Conservation (phyloP, 2,113 vertebrate genomes). For the Trochalopteron elliotii region DNA sequence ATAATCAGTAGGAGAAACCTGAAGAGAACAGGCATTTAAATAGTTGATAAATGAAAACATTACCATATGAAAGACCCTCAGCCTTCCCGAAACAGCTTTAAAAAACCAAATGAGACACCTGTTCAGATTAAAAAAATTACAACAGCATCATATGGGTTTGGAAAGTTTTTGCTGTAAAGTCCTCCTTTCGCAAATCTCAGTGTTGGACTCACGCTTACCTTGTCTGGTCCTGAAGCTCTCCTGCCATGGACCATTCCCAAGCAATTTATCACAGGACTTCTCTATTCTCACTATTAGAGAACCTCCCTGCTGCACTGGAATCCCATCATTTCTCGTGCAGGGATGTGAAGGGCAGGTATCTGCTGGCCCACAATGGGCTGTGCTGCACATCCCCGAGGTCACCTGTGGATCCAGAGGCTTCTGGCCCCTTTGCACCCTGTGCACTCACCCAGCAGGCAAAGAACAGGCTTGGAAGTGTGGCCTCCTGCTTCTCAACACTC, state of each 20-base stretch:
- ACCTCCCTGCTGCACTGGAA: background rate
- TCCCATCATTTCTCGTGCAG: fast-evolving
- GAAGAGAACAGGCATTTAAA: constrained; percentile 40
- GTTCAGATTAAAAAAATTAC: background rate
- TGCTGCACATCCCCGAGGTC: background rate
- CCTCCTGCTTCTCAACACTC: background rate
- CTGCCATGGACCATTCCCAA: background rate
- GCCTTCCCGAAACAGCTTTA: background rate
- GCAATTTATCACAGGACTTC: background rate
- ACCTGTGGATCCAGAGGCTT: background rate
- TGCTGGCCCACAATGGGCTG: fast-evolving
- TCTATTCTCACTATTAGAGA: background rate
- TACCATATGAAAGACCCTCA: constrained; percentile 61
- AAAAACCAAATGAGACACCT: constrained; percentile 35
- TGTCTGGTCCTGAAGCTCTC: background rate
- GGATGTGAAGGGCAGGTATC: background rate
- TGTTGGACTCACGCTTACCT: background rate
- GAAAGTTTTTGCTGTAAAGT: background rate
- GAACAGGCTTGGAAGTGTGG: background rate
- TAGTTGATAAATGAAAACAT: constrained; percentile 48
- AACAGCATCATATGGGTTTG: background rate
- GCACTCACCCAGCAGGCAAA: background rate
- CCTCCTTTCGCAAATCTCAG: background rate
- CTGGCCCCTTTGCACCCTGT: background rate
- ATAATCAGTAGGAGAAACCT: constrained; percentile 46